phyloP scores from a whole-genome alignment of 1,140 invertebrate genomes.

The Drosophila kikkawai region DNA sequence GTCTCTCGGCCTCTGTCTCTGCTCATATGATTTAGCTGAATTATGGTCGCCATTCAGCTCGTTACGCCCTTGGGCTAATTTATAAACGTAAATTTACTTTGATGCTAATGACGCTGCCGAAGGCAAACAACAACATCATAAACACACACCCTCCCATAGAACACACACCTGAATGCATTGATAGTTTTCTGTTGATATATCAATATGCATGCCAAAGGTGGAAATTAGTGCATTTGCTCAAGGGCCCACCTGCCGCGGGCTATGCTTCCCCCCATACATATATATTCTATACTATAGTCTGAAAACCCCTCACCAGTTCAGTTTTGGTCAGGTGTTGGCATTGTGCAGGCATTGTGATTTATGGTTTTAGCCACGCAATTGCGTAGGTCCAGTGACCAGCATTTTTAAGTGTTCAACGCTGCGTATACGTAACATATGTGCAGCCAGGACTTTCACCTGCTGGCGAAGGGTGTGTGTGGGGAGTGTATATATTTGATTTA shows the following conservation, averaged over 20 bases:
- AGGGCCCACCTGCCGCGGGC: conserved; percentile 18
- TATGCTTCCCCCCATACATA: background rate
- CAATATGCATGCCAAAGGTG: conserved; percentile 48
- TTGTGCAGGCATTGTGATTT: conserved; percentile 58
- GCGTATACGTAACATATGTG: conserved; percentile 65
- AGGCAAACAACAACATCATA: conserved; percentile 46
- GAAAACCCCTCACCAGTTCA: conserved; percentile 10
- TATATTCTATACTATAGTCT: conserved; percentile 12
- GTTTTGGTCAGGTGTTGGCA: conserved; percentile 45
- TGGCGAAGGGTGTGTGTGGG: background rate
- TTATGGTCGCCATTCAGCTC: conserved; percentile 41
- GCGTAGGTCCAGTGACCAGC: conserved; percentile 46
- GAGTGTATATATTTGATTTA: conserved; percentile 45
- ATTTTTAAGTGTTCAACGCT: conserved; percentile 54
- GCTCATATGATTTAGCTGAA: conserved; percentile 46
- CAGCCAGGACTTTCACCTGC: conserved; percentile 6
- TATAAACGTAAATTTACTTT: conserved; percentile 72
- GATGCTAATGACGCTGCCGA: conserved; percentile 68
- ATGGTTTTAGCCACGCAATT: conserved; percentile 54
- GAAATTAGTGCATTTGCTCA: conserved; percentile 63
- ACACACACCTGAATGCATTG: conserved; percentile 22
- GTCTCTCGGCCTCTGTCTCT: conserved; percentile 2
- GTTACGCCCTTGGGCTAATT: conserved; percentile 52
- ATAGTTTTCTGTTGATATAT: conserved; percentile 66
- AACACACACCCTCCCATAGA: background rate